Evolutionary conservation across 2,888 invertebrate genomes (phyloP).

Genomic region (Cheilosia urbana): DNA sequence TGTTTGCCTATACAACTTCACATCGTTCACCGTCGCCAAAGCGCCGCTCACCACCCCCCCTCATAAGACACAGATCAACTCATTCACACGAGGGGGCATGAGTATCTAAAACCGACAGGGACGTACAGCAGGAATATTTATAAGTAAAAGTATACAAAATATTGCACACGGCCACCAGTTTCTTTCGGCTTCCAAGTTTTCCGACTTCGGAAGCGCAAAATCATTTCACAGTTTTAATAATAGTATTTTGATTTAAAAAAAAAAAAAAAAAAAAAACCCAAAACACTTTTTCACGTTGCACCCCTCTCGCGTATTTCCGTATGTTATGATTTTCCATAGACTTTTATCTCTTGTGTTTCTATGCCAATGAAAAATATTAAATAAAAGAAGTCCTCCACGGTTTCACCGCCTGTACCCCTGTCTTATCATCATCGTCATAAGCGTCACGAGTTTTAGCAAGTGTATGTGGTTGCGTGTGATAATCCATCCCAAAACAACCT

Average conservation of each 20-base stretch:
- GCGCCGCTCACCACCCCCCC: not conserved
- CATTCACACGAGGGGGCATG: slow-evolving; percentile 17
- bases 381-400: slow-evolving; percentile 49
- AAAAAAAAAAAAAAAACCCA: slow-evolving; percentile 40
- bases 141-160: slow-evolving; percentile 81
- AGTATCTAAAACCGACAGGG: slow-evolving; percentile 36
- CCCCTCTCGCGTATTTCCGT: slow-evolving; percentile 34
- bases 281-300: slow-evolving; percentile 6
- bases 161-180: slow-evolving; percentile 83
- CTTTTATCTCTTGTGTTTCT: slow-evolving; percentile 42
- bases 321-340: slow-evolving; percentile 49
- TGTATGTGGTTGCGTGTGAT: slow-evolving; percentile 25
- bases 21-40: not conserved
- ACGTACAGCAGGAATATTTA: slow-evolving; percentile 56
- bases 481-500: slow-evolving; percentile 13
- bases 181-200: slow-evolving; percentile 53
- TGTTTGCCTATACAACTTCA: slow-evolving; percentile 18
- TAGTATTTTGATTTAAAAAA: slow-evolving; percentile 67
- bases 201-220: slow-evolving; percentile 74
- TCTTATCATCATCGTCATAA: slow-evolving; percentile 15
- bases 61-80: slow-evolving; percentile 1
- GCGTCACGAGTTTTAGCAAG: slow-evolving; percentile 15
- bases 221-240: slow-evolving; percentile 68
- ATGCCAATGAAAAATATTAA: slow-evolving; percentile 55
- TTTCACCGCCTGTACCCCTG: not conserved